Percentiles rank a stretch among this genome's conserved stretches.
Conservation (phyloP, 2,888 invertebrate genomes). For the Melitaea athalia region DNA sequence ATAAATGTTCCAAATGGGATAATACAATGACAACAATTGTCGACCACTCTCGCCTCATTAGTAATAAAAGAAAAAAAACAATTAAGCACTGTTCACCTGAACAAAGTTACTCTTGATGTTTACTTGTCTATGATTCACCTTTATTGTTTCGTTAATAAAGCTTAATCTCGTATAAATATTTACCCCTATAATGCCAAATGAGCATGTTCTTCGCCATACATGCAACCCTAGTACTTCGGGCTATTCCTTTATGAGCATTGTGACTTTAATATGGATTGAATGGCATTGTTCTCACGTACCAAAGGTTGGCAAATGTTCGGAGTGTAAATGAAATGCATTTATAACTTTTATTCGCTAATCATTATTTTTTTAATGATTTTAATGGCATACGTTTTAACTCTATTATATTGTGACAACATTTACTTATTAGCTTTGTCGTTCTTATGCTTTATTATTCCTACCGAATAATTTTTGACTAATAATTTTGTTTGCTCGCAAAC, state of each 20-base stretch:
- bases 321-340: conserved; percentile 32
- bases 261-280: conserved; percentile 72
- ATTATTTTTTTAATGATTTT: no score
- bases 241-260: conserved; percentile 77
- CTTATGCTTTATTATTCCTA: no score
- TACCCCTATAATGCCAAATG: conserved; percentile 31
- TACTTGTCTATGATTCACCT: conserved; percentile 29
- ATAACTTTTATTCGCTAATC: conserved; percentile 16
- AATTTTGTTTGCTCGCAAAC: no score
- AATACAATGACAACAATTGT: conserved; percentile 75
- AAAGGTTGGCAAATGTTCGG: conserved; percentile 41
- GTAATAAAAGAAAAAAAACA: conserved; percentile 71
- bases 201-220: conserved; percentile 56
- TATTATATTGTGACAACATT: no score
- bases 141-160: conserved; percentile 45
- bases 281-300: conserved; percentile 70
- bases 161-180: conserved; percentile 42
- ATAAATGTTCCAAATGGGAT: conserved; percentile 61
- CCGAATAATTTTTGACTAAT: no score
- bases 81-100: conserved; percentile 60
- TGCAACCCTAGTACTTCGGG: conserved; percentile 63
- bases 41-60: conserved; percentile 78
- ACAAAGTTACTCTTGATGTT: conserved; percentile 41
- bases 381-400: no score
- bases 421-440: no score